A percentile compares a stretch with the other conserved stretches of the same genome.
These are phyloP conservation scores for Mesocentrotus franciscanus DNA, from an alignment of 53 echinoderm and acorn worm species.

Conservation along the genomic window DNA sequence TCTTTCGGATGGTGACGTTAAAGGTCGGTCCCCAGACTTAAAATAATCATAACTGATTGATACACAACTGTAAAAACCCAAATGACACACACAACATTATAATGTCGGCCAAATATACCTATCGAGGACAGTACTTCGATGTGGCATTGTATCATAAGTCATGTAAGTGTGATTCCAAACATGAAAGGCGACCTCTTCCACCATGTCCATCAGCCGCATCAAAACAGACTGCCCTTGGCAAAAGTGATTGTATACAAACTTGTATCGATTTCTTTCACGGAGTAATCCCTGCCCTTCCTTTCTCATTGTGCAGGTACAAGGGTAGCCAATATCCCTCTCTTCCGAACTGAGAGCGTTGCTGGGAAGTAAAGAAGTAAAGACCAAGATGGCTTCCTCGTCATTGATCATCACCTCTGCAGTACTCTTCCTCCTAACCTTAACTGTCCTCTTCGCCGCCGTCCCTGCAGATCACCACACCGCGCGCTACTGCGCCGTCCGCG, in stretches of 20 bases:
- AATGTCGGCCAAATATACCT: neutral
- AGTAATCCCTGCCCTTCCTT: neutral
- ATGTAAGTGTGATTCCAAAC: neutral
- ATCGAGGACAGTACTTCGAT: neutral
- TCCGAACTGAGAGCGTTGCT: neutral
- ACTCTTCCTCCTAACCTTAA: neutral
- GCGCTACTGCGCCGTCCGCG: constrained; percentile 49
- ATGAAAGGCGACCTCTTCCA: neutral
- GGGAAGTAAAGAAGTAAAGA: neutral
- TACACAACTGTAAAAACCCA: too few species aligned
- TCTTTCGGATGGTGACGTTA: too few species aligned
- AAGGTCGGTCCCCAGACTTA: too few species aligned
- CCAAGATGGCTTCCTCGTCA: neutral
- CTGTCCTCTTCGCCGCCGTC: neutral
- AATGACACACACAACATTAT: neutral
- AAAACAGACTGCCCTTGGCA: neutral
- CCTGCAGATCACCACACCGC: neutral
- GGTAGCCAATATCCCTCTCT: neutral
- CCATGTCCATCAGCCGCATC: neutral
- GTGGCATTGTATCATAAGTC: too few species aligned
- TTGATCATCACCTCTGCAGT: neutral
- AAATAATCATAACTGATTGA: too few species aligned
- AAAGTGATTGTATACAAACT: neutral
- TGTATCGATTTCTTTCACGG: neutral
- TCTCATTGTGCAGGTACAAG: neutral